Base-by-base conservation (phyloP, 2,113 vertebrate species). In the Aspidoscelis tigris region DNA sequence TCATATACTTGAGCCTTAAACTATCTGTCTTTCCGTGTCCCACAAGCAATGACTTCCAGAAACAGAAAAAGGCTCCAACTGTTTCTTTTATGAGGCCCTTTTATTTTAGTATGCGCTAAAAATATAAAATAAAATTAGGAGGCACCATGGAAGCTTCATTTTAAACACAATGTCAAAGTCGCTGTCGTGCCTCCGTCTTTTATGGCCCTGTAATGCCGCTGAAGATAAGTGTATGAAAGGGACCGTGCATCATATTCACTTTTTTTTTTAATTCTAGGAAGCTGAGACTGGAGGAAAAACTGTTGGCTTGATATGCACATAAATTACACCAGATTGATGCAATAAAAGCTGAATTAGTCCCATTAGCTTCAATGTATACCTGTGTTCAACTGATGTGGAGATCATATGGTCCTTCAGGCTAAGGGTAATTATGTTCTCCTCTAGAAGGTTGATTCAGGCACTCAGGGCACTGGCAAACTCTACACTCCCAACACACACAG, bases 351-450 rank as follows among this genome's bases (percentile, higher is more conserved):
- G 64, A 84, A 72, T 78, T 73, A 33, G 41, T 73, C 58, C 16
- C n/a, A 58, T 50, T 84, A 73, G n/a, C 55, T 18, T 73, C 76
- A 84, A 39, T 22, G 21, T 65, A 4, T 73, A 61, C 33, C 55
- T 64, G n/a, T 33, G n/a, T 65, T 9, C 8, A 69, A 79, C n/a
- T 65, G 76, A 47, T 72, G 44, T 65, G 76, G 77, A 11, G 39
- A 61, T 58, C 71, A 61, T 50, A 24, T 8, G 61, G 41, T 71
- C 82, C 82, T 70, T 43, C 81, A 24, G n/a, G 82, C 84, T 76
- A 76, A 89, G 86, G 87, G 91, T 91, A 91, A 91, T 89, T 91
- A 85, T 72, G 80, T 18, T 73, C 55, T 73, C 70, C 68, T 79
- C 43, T 65, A 50, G 14, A 12, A 21, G 66, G 44, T 64, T 53